Base-by-base conservation (phyloP, 2,113 vertebrate genomes). In the Triplophysa tibetana region DNA sequence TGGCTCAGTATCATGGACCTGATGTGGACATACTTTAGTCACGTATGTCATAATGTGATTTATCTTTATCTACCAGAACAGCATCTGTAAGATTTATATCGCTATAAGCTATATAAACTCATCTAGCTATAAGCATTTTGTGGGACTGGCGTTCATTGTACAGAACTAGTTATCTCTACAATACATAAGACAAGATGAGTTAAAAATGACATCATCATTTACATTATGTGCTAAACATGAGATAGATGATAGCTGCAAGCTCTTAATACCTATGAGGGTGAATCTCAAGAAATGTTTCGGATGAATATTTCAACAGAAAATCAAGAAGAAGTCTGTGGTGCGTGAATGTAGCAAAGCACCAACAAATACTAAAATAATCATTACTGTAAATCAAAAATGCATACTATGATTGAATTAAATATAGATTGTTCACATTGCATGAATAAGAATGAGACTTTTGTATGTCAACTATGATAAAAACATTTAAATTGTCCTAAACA, bases 51-150 rank as follows among this genome's bases (percentile, higher is more conserved):
- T 70, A 41, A 56, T 23, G 54, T 38, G 48, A 70, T 75, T 52
- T 64, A 48, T 75, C 77, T 78, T 43, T 67, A 54, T 63, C 67
- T 45, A 64, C 23, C 67, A 74, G 29, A 33, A 29, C 65, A 43
- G 54, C 52, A 7, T 60, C 38, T 2, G 8, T 33, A 33, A 70
- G 52, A 21, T 52, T n/a, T 70, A 13, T 79, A 78, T 52, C 43
- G 52, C 56, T 14, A 66, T 24, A 24, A 24, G 24, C 24, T 24
- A 24, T 24, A 24, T 24, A 24, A 24, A 24, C 24, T 24, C 26
- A 17, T 77, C 38, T 58, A 77, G 19, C n/a, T 8, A 67, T 65
- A 13, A 26, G 58, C 33, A 38, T 38, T 80, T 58, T 67, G 66
- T 77, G 66, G 24, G 45, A 26, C 29, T 70, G 45, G 54, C 19